phyloP scores from a whole-genome alignment of 2,113 vertebrate genomes.

The Drymodes brunneopygia region DNA sequence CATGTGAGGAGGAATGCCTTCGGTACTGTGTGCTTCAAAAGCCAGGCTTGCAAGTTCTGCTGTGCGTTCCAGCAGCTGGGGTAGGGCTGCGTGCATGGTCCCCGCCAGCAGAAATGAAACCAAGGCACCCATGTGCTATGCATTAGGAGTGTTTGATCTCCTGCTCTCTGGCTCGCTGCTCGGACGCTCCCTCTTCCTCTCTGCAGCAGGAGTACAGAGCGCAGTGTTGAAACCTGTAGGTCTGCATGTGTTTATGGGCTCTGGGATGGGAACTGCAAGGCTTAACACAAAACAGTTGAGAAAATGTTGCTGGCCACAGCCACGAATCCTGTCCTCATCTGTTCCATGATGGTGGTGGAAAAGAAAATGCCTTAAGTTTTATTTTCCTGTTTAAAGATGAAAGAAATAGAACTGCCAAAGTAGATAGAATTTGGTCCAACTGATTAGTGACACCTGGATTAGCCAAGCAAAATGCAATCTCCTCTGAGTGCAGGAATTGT shows the following conservation, averaged over 20 bases:
- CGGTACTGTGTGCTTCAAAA: background rate
- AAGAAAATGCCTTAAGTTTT: background rate
- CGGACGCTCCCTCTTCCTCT: background rate
- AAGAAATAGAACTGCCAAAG: background rate
- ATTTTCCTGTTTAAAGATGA: background rate
- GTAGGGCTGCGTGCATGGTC: background rate
- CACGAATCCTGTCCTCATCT: background rate
- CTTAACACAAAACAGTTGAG: background rate
- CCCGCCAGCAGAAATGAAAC: background rate
- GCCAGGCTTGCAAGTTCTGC: background rate
- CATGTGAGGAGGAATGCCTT: background rate
- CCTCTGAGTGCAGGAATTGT: background rate
- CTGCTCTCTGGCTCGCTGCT: background rate
- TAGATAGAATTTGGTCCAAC: background rate
- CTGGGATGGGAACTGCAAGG: background rate
- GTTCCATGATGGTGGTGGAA: background rate
- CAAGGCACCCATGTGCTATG: conserved; percentile 22
- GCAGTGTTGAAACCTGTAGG: background rate
- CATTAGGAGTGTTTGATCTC: conserved; percentile 38
- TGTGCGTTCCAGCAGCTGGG: background rate
- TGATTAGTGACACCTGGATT: background rate
- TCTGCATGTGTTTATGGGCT: background rate
- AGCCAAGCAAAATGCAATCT: background rate
- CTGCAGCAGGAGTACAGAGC: background rate
- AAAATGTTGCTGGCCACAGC: background rate